A percentile compares a stretch with the other conserved stretches of the same genome.
Evolutionary conservation across 2,113 vertebrate genomes (phyloP).

Genomic region (Thymallus thymallus): DNA sequence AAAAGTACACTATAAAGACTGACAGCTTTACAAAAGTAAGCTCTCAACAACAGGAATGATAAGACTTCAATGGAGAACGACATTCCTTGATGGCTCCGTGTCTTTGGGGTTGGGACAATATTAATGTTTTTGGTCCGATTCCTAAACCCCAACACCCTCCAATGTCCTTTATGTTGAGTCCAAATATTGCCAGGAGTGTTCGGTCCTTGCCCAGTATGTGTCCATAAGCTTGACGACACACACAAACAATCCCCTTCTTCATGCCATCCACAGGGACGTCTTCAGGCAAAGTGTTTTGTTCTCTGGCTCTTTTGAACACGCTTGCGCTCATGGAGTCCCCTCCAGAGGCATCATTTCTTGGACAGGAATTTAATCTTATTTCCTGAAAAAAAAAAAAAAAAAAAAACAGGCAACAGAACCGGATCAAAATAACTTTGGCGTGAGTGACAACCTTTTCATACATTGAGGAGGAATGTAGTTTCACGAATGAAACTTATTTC

Average conservation of each 20-base stretch:
- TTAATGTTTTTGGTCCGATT: slow-evolving; percentile 38
- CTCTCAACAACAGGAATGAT: slow-evolving; percentile 15
- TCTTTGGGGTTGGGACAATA: slow-evolving; percentile 3
- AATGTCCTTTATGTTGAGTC: slow-evolving; percentile 26
- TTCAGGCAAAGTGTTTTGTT: background rate
- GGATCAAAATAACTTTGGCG: background rate
- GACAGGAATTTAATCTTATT: slow-evolving; percentile 75
- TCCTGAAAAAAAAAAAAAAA: slow-evolving; percentile 49
- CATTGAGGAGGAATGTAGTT: background rate
- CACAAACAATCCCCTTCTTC: background rate
- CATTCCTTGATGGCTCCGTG: background rate
- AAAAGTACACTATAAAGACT: slow-evolving; percentile 36
- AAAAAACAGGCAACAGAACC: background rate
- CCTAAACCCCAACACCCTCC: slow-evolving; percentile 26
- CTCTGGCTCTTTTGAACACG: background rate
- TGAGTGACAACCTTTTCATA: background rate
- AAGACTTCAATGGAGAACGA: background rate
- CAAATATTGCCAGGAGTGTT: slow-evolving; percentile 9
- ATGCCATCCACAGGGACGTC: background rate
- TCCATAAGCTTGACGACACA: slow-evolving; percentile 11
- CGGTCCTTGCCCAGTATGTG: background rate
- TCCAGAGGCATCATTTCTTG: slow-evolving; percentile 60
- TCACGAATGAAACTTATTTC: background rate
- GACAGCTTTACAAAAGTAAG: slow-evolving; percentile 21
- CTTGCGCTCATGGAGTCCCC: background rate